These are phyloP conservation scores for Turdus rufiventris DNA, from an alignment of 2,113 vertebrate genomes.

Conservation along the genomic window DNA sequence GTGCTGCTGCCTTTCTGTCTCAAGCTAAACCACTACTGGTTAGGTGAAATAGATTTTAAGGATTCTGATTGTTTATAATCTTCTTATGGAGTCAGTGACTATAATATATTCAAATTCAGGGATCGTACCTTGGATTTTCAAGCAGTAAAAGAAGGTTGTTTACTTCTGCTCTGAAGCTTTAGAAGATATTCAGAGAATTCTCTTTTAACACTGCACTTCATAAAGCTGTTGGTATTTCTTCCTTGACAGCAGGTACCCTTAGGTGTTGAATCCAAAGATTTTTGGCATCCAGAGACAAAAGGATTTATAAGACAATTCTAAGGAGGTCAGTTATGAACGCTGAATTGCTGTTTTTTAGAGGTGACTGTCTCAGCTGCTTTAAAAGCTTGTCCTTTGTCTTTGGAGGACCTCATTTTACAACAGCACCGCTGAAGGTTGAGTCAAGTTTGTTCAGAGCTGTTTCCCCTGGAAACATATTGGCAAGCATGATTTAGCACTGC, in stretches of 20 bases:
- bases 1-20: background rate
- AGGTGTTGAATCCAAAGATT: background rate
- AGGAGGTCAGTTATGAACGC: background rate
- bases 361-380: background rate
- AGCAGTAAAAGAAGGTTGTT: background rate
- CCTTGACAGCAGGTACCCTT: background rate
- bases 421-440: background rate
- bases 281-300: background rate
- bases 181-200: background rate
- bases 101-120: background rate
- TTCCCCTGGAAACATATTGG: slow-evolving; percentile 40
- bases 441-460: slow-evolving; percentile 37
- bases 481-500: background rate
- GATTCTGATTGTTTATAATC: background rate
- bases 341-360: background rate
- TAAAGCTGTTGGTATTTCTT: background rate
- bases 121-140: background rate
- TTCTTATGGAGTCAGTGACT: background rate
- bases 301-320: background rate
- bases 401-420: background rate
- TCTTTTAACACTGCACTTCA: background rate
- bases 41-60: background rate
- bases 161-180: background rate
- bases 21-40: background rate
- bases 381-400: background rate